Evolutionary conservation across 2,113 vertebrate genomes (phyloP).

Genomic region (Sardina pilchardus): DNA sequence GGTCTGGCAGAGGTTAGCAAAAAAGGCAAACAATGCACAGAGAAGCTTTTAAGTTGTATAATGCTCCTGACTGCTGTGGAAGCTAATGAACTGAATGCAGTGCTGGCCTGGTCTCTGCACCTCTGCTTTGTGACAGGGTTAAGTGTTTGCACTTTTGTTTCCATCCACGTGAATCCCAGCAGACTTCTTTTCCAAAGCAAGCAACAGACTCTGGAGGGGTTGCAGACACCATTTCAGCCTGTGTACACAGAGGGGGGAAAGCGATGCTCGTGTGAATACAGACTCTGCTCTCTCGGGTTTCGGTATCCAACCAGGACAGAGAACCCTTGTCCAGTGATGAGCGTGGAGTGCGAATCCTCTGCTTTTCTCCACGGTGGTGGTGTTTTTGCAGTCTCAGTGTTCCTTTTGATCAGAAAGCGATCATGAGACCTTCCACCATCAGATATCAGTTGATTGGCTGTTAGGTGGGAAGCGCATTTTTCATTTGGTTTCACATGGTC

Average conservation of each 20-base stretch:
- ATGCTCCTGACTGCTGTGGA: neutral
- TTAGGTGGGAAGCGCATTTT: too few species aligned
- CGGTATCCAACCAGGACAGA: neutral
- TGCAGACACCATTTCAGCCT: neutral
- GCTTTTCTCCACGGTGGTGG: neutral
- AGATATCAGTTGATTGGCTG: too few species aligned
- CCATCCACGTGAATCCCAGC: neutral
- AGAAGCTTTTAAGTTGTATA: neutral
- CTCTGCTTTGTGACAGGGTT: neutral
- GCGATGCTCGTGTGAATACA: slow-evolving; percentile 9
- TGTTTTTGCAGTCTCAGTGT: neutral
- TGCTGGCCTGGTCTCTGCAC: neutral
- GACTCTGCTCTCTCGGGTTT: neutral
- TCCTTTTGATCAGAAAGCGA: neutral
- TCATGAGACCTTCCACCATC: neutral
- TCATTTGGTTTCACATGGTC: neutral
- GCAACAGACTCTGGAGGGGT: neutral
- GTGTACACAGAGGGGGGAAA: neutral
- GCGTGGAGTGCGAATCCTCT: neutral
- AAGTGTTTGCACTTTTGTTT: neutral
- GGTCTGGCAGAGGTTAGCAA: neutral
- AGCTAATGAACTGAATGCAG: neutral
- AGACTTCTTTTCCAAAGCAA: neutral
- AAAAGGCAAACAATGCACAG: neutral
- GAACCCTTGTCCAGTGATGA: neutral